These are phyloP conservation scores for Cottus gobio DNA, from an alignment of 2,113 vertebrate species.

Conservation along the genomic window DNA sequence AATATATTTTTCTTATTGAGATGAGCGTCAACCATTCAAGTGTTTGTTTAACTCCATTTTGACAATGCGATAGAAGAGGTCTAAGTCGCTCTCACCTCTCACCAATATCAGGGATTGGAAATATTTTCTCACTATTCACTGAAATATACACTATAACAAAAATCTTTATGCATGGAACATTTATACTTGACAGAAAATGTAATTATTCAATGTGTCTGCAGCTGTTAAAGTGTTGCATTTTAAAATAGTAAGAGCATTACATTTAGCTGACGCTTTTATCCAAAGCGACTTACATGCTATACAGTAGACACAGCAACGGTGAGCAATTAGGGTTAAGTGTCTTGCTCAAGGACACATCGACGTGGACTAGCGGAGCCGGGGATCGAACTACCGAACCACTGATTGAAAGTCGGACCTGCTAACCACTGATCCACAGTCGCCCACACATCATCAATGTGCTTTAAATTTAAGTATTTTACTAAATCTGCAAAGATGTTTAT, in stretches of 20 bases:
- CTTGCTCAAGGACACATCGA: too few relatives aligned
- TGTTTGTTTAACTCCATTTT: accelerated
- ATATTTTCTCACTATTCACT: background rate
- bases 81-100: background rate
- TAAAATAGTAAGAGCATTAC: background rate
- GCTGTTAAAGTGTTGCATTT: background rate
- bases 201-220: background rate
- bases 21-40: background rate
- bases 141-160: too few relatives aligned
- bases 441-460: too few relatives aligned
- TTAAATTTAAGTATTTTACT: background rate
- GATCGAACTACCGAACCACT: too few relatives aligned
- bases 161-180: accelerated
- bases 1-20: background rate
- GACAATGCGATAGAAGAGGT: background rate
- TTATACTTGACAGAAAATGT: accelerated
- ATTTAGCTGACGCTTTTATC: too few relatives aligned
- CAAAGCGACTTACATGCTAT: too few relatives aligned
- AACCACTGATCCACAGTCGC: too few relatives aligned
- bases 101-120: background rate
- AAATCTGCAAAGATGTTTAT: background rate
- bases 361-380: too few relatives aligned
- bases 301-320: too few relatives aligned
- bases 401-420: too few relatives aligned
- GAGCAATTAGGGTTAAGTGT: too few relatives aligned